These are phyloP conservation scores for Zootermopsis nevadensis DNA, from an alignment of 2,888 invertebrate species.

Conservation along the genomic window DNA sequence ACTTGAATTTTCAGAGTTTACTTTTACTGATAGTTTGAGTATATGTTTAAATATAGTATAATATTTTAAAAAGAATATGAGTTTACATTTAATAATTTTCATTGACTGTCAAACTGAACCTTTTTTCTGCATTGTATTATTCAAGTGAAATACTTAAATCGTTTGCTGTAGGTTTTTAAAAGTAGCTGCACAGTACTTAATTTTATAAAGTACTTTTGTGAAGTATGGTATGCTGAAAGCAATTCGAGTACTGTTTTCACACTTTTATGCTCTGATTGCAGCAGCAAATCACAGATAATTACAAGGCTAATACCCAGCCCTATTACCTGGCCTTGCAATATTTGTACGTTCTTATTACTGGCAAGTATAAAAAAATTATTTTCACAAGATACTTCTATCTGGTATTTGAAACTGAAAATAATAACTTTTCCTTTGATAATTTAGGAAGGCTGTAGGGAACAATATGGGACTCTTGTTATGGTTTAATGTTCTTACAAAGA, in stretches of 20 bases:
- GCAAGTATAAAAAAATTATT: constrained; percentile 26
- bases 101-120: not conserved
- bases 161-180: not conserved
- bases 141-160: not conserved
- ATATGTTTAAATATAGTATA: not conserved
- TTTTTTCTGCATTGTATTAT: not conserved
- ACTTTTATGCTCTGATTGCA: too few species aligned
- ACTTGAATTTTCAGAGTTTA: not conserved
- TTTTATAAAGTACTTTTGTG: constrained; percentile 18
- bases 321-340: not conserved
- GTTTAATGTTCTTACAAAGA: not conserved
- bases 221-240: not conserved
- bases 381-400: constrained; percentile 40
- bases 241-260: too few species aligned
- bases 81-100: not conserved
- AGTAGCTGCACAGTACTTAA: constrained; percentile 22
- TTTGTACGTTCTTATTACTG: constrained; percentile 22
- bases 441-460: not conserved
- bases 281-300: not conserved
- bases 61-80: not conserved
- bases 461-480: not conserved
- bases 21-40: not conserved
- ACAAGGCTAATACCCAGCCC: not conserved
- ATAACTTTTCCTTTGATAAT: constrained; percentile 15
- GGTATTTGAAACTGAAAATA: constrained; percentile 37